Evolutionary conservation across 1,140 invertebrate species (phyloP), one percentile per base, ranked within the genome.

Genomic region (Anoplolepis gracilipes): DNA sequence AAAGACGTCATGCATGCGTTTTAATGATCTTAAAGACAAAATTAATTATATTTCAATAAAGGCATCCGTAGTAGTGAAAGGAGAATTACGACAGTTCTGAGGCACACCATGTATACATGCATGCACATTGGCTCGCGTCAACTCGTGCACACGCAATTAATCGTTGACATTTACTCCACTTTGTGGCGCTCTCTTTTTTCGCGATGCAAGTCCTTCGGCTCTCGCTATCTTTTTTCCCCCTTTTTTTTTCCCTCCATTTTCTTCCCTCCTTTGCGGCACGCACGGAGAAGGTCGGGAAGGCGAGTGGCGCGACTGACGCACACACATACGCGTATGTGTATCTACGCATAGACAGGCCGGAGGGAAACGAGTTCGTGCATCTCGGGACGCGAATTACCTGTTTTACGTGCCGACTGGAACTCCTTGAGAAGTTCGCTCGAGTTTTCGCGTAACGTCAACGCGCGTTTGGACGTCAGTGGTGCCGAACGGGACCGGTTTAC

Each of bases 141-240:
- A 49, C 13, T 49, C 46, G 39, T 33, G 62, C 77, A 90, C 73
- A 79, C 53, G 89, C 84, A 85, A 90, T 90, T 90, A 88, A 90
- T 87, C 73, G 78, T 90, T 90, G 90, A 92, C 91, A 90, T 92
- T 92, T 92, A 91, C 91, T 91, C 81, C 85, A 90, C 85, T 90
- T 90, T 59, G 57, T 72, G 28, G 79, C 81, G 84, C 65, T 86
- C 90, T 79, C 88, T 70, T 89, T 91, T 88, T 88, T 73, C 78
- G 49, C 53, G 81, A 30, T 57, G 64, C 62, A 13, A 91, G 85
- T 91, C 86, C 85, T 84, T 88, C 87, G 85, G 69, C 79, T 86
- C 78, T 86, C 78, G 78, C 81, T 42, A 30, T 59, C n/a, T 42
- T 42, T 25, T 77, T 49, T 25, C 39, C 42, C 16, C 13, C 39